These are phyloP conservation scores for Agrotis clavis DNA, from an alignment of 2,888 invertebrate genomes.

Conservation along the genomic window DNA sequence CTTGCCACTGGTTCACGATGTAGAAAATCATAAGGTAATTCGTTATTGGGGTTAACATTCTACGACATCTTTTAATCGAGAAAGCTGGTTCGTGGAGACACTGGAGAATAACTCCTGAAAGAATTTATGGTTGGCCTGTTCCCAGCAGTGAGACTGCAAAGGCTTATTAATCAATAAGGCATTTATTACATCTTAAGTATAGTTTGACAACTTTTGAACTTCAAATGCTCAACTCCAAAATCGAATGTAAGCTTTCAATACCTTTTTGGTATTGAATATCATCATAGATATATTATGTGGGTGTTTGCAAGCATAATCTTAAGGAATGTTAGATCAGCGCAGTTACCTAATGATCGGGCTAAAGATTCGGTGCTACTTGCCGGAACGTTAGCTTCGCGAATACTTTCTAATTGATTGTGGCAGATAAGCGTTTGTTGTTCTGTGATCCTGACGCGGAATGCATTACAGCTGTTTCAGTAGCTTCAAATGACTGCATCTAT, in stretches of 20 bases:
- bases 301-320: slow-evolving; percentile 10
- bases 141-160: too few relatives aligned
- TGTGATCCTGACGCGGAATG: slow-evolving; percentile 19
- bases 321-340: slow-evolving; percentile 35
- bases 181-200: too few relatives aligned
- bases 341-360: slow-evolving; percentile 43
- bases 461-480: background rate
- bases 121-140: too few relatives aligned
- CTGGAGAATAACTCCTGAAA: too few relatives aligned
- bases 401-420: slow-evolving; percentile 57
- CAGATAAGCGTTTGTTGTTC: slow-evolving; percentile 35
- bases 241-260: background rate
- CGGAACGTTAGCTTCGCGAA: slow-evolving; percentile 18
- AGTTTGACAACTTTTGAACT: too few relatives aligned
- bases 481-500: background rate
- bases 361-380: slow-evolving; percentile 33
- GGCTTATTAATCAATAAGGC: too few relatives aligned
- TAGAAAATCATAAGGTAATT: too few relatives aligned
- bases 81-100: too few relatives aligned
- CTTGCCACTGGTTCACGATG: too few relatives aligned
- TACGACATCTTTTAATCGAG: too few relatives aligned
- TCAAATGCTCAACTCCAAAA: too few relatives aligned
- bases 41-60: too few relatives aligned
- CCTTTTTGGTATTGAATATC: background rate
- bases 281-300: background rate